Percentiles rank a stretch among this genome's conserved stretches.
Evolutionary conservation across 2,113 vertebrate genomes (phyloP).

Genomic region (Pollachius pollachius): DNA sequence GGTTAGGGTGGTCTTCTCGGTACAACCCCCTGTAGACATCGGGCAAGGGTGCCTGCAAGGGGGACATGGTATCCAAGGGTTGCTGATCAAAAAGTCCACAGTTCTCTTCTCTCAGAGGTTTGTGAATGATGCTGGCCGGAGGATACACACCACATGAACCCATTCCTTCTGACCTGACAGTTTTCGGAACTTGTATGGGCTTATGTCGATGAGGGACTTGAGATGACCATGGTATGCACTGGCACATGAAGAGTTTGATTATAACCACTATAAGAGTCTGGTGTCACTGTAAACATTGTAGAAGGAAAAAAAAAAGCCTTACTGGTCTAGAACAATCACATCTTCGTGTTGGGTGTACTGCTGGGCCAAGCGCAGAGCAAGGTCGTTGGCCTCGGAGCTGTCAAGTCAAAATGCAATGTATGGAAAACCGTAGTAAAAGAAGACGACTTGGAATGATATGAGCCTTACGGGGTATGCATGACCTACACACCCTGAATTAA

Average conservation of each 20-base stretch:
- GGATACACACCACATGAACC: constrained; percentile 93
- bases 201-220: constrained; percentile 93
- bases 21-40: constrained; percentile 88
- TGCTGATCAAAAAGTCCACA: constrained; percentile 5
- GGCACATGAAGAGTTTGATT: constrained; percentile 30
- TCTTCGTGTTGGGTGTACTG: constrained; percentile 86
- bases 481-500: constrained; percentile 89
- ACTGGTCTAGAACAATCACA: constrained; percentile 90
- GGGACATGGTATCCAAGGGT: neutral
- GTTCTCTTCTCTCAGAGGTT: constrained; percentile 5
- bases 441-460: neutral
- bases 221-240: constrained; percentile 96
- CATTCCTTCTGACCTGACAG: constrained; percentile 92
- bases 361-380: constrained; percentile 86
- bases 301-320: constrained; percentile 49
- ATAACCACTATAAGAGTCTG: constrained; percentile 14
- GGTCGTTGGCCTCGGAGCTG: constrained; percentile 94
- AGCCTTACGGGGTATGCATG: neutral
- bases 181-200: constrained; percentile 95
- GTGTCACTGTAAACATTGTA: neutral
- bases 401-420: constrained; percentile 1
- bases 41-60: constrained; percentile 84
- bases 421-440: neutral
- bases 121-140: constrained; percentile 2
- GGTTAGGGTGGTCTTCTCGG: constrained; percentile 79